A percentile compares a stretch with the other conserved stretches of the same genome.
phyloP scores from a whole-genome alignment of 30 jellyfish, hydroid and myxozoan species.

The Hydractinia symbiolongicarpus region DNA sequence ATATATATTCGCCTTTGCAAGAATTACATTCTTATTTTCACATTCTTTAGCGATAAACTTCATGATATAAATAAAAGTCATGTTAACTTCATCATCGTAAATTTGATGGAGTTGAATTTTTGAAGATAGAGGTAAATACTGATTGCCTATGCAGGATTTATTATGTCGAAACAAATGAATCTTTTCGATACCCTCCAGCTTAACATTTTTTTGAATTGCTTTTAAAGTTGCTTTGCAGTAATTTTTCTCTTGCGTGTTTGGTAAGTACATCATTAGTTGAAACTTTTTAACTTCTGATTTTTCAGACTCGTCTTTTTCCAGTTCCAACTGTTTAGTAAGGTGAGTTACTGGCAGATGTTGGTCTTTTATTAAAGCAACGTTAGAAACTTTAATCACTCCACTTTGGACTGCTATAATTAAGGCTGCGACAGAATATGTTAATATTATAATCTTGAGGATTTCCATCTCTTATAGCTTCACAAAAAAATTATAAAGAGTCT shows the following conservation, averaged over 20 bases:
- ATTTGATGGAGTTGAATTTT: not conserved
- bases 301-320: not conserved
- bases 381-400: not conserved
- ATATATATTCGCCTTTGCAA: not conserved
- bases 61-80: conserved; percentile 6
- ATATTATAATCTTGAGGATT: too few species aligned
- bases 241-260: not conserved
- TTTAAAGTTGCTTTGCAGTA: not conserved
- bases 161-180: not conserved
- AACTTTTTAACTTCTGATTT: too few species aligned
- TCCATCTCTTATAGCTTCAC: too few species aligned
- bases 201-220: not conserved
- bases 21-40: not conserved
- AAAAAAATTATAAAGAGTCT: too few species aligned
- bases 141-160: not conserved
- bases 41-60: not conserved
- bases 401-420: too few species aligned
- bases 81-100: not conserved
- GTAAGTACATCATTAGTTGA: not conserved
- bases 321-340: not conserved
- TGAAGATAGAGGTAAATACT: not conserved
- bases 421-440: too few species aligned
- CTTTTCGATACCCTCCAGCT: not conserved
- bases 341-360: not conserved
- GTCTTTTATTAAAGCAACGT: not conserved